Evolutionary conservation across 2,113 vertebrate genomes (phyloP), one percentile per base, ranked within the genome.

Genomic region (Embiotoca jacksoni): DNA sequence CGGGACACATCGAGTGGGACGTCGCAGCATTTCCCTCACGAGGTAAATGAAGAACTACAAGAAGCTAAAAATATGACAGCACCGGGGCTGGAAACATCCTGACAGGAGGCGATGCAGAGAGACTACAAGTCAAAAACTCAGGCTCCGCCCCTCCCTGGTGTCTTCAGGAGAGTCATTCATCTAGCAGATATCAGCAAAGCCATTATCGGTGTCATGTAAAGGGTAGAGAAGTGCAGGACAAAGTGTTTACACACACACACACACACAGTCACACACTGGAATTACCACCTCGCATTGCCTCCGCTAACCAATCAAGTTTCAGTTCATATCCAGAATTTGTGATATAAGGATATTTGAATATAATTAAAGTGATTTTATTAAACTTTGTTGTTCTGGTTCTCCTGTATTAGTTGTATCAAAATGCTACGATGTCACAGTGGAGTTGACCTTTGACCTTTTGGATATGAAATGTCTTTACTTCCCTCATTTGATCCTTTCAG

Each of bases 21-120:
- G 4, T 2, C 4, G 35, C 55, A 13, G 41, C 68, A 11, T 80
- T 58, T 80, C 65, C 63, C 82, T 69, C 67, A 6, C 6, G 49
- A 73, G 75, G 63, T 73, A 62, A 72, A 61, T 41, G 78, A 41
- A 46, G 30, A 46, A 10, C 23, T 23, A 23, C 56, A 58, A 13
- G 16, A 47, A 3, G 33, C 32, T 61, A 60, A 73, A 84, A 76
- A 79, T 69, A 80, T 46, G 75, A 66, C 44, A 13, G 76, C 52
- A 1, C 50, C 60, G 7, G 35, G 11, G n/a, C 57, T 5, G 47
- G 31, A 41, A 57, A 66, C 59, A 41, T 41, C 37, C 72, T 39
- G 76, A 83, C 39, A 6, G 58, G 72, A 46, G 72, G 33, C 47
- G 5, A 41, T 13, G 52, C 35, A 33, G 10, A 46, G 46, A 49